These are phyloP conservation scores for Bellardia bayeri DNA, from an alignment of 2,888 invertebrate genomes.

Conservation along the genomic window DNA sequence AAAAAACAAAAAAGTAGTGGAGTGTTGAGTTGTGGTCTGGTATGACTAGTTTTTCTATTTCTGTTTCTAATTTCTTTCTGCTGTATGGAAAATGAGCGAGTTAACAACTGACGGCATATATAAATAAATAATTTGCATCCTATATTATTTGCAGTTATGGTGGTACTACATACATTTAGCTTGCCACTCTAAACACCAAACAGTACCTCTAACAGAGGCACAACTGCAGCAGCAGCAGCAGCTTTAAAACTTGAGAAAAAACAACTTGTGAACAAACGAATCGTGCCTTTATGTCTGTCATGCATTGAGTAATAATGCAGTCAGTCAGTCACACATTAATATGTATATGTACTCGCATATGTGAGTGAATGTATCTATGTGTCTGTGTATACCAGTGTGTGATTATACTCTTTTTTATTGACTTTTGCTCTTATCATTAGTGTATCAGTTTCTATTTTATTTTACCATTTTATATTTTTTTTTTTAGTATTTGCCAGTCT, in stretches of 20 bases:
- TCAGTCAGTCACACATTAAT: not conserved
- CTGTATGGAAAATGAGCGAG: conserved; percentile 31
- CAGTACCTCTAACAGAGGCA: not conserved
- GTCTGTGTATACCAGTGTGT: not conserved
- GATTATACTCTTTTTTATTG: conserved; percentile 55
- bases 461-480: conserved; percentile 13
- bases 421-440: conserved; percentile 71
- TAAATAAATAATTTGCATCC: conserved; percentile 48
- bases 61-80: conserved; percentile 55
- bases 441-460: conserved; percentile 68
- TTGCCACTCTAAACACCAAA: conserved; percentile 41
- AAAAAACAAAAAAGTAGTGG: conserved; percentile 5
- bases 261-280: conserved; percentile 38
- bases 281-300: conserved; percentile 66
- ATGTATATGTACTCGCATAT: not conserved
- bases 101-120: conserved; percentile 10
- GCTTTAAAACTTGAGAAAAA: conserved; percentile 23
- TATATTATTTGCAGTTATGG: conserved; percentile 9
- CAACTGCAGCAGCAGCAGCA: not conserved
- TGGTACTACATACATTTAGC: not conserved
- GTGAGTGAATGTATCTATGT: not conserved
- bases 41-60: conserved; percentile 58
- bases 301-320: conserved; percentile 60
- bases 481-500: conserved; percentile 31
- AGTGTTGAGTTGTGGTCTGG: conserved; percentile 49